These are phyloP conservation scores for Pachyramphus minor DNA, from an alignment of 2,113 vertebrate species.

Conservation along the genomic window DNA sequence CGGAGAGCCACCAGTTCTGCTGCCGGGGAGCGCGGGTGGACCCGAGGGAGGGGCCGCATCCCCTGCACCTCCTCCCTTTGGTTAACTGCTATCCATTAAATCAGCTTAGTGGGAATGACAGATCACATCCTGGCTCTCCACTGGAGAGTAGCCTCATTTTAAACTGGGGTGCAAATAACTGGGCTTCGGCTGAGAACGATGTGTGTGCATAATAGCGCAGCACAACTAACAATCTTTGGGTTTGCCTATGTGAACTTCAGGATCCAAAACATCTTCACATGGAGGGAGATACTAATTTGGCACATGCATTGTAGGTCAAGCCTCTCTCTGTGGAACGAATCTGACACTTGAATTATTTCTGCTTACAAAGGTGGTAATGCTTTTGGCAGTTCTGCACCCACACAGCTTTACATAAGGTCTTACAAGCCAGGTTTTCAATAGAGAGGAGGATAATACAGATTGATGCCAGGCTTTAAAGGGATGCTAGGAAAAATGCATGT, in stretches of 20 bases:
- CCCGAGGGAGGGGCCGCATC: rapidly evolving
- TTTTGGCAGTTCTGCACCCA: background rate
- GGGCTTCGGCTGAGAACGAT: background rate
- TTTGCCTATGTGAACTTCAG: background rate
- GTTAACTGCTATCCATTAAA: background rate
- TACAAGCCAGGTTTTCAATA: background rate
- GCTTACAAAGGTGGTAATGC: background rate
- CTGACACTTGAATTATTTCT: background rate
- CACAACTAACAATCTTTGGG: background rate
- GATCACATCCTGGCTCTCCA: background rate
- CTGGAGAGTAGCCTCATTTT: background rate
- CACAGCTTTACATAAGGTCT: background rate
- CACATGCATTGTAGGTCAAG: background rate
- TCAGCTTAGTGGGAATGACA: background rate
- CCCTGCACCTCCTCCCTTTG: background rate
- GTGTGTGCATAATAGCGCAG: background rate
- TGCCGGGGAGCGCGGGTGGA: background rate
- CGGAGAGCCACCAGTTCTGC: background rate
- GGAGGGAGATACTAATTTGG: background rate
- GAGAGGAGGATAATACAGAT: background rate
- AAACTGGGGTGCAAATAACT: background rate
- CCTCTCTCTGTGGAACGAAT: background rate
- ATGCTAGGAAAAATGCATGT: background rate
- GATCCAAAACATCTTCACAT: background rate
- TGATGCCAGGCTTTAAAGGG: background rate